Base-by-base conservation (phyloP, 2,113 vertebrate genomes). In the Panthera uncia region DNA sequence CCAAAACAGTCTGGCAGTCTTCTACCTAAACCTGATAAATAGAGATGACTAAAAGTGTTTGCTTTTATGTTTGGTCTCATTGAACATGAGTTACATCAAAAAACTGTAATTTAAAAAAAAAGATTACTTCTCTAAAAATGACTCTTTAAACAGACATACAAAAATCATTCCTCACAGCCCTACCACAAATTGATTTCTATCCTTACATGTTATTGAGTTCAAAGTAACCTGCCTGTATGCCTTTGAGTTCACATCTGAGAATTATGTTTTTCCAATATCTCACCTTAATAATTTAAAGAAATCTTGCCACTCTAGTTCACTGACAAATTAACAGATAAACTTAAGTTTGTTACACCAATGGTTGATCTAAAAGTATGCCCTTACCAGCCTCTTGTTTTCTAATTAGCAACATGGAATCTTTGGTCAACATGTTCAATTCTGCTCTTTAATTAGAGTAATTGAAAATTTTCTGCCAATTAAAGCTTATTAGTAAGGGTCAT, bases 361-460 rank as follows among this genome's bases (percentile, higher is more conserved):
- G 94, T 81, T 96, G 91, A 98, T 98, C 85, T 96, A 93, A 94
- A 96, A 91, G 68, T 88, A 96, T 65, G 41, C 63, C 79, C 97
- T 98, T 82, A 95, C 80, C 76, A 96, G 96, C 96, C 55, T 71
- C 94, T 95, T 98, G 65, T 81, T 98, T 90, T 74, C 88, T 98
- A 97, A 98, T 98, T 97, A 98, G 94, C 66, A 97, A 89, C 11
- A 95, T 71, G 93, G 97, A 87, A 78, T 98, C 85, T 71, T 96
- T 97, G 90, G 73, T 97, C 76, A 87, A 98, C 90, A 98, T 74
- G 93, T 61, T 87, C 2, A 96, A 89, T 45, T 16, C 29, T 68
- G 88, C 8, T 96, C 41, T 97, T 97, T 97, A 97, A 98, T 92
- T 96, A 94, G 71, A 97, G 66, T 89, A 93, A 94, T 48, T 96